These are phyloP conservation scores for Sphinx pinastri DNA, from an alignment of 2,888 invertebrate genomes.

Conservation along the genomic window DNA sequence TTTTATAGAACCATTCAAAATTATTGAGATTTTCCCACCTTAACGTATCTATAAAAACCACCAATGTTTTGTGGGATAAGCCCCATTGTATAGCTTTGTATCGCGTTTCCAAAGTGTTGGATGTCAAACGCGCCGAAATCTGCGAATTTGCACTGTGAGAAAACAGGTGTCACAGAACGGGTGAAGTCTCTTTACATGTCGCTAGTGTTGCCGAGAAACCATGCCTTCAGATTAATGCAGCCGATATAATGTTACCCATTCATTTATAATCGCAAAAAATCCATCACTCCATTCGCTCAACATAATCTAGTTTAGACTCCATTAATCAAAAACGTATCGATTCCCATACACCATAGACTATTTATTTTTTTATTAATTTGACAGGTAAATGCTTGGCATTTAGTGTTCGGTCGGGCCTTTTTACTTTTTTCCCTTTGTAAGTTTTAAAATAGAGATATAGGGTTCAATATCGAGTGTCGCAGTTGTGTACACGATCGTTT, in stretches of 20 bases:
- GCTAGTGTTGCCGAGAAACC: constrained; percentile 53
- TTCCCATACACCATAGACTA: constrained; percentile 73
- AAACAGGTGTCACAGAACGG: constrained; percentile 74
- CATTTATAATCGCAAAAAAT: constrained; percentile 47
- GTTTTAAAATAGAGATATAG: constrained; percentile 30
- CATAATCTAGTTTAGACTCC: constrained; percentile 73
- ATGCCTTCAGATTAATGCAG: constrained; percentile 54
- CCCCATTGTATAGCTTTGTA: constrained; percentile 58
- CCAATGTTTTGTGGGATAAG: constrained; percentile 53
- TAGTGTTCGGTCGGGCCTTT: constrained; percentile 70
- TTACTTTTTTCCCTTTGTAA: constrained; percentile 42
- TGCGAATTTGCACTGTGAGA: constrained; percentile 50
- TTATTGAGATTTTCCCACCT: constrained; percentile 7
- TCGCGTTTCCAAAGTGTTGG: constrained; percentile 64
- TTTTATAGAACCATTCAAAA: background rate
- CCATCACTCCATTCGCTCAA: constrained; percentile 47
- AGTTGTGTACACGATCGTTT: constrained; percentile 33
- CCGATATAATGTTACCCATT: constrained; percentile 57
- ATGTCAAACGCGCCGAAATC: constrained; percentile 66
- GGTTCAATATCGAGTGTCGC: constrained; percentile 7
- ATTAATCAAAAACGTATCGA: constrained; percentile 79
- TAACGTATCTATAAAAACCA: constrained; percentile 26
- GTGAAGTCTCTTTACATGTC: constrained; percentile 54
- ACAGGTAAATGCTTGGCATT: constrained; percentile 82
- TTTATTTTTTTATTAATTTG: constrained; percentile 80